Evolutionary conservation across 2,113 vertebrate genomes (phyloP).

Genomic region (Sigmodon hispidus): DNA sequence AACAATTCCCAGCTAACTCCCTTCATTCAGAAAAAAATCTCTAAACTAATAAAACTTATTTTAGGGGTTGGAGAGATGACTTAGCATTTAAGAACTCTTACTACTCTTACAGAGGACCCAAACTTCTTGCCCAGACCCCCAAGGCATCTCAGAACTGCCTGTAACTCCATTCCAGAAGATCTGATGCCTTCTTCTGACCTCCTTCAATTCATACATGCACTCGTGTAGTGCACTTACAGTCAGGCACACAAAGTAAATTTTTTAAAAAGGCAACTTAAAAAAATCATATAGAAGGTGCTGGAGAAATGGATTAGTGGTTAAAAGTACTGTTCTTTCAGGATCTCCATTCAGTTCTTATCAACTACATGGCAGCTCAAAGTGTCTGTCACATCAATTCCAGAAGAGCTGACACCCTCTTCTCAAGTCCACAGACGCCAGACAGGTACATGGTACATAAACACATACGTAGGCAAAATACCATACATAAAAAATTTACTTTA

Average conservation of each 20-base stretch:
- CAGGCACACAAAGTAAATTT: background rate
- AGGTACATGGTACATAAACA: background rate
- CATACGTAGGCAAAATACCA: background rate
- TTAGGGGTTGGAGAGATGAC: background rate
- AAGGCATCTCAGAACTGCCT: background rate
- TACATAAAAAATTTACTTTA: background rate
- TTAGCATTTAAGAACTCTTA: background rate
- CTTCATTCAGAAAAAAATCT: background rate
- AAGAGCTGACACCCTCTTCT: background rate
- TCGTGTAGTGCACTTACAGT: background rate
- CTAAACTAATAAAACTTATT: slow-evolving; percentile 10
- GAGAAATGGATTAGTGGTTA: background rate
- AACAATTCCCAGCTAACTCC: background rate
- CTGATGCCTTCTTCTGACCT: background rate
- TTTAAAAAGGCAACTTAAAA: background rate
- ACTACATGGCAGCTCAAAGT: background rate
- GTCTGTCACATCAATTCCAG: background rate
- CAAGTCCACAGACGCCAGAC: background rate
- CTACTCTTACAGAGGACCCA: background rate
- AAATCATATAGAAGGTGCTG: background rate
- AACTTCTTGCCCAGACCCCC: background rate
- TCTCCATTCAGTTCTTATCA: background rate
- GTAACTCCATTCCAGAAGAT: background rate
- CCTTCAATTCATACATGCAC: background rate
- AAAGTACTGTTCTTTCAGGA: background rate